A percentile compares a stretch with the other conserved stretches of the same genome.
These are phyloP conservation scores for Chaetops frenatus DNA, from an alignment of 2,113 vertebrate genomes.

Conservation along the genomic window DNA sequence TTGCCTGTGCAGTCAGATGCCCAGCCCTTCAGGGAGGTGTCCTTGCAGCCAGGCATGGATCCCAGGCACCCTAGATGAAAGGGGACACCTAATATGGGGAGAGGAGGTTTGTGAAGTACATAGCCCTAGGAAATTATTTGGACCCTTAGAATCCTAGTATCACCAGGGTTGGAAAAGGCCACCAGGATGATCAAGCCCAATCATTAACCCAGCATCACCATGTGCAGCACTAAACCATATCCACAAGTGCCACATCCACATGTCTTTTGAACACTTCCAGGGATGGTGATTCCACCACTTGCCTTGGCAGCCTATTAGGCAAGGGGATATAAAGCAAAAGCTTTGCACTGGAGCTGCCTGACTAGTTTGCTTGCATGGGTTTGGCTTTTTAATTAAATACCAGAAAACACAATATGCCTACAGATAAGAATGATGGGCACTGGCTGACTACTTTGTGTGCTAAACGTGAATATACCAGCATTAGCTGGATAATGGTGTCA, in stretches of 20 bases:
- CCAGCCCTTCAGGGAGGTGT: not conserved
- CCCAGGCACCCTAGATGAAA: not conserved
- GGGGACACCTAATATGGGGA: not conserved
- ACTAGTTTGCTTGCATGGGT: not conserved
- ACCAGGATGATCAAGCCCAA: not conserved
- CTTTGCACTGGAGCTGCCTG: not conserved
- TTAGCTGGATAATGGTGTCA: not conserved
- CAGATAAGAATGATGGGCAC: not conserved
- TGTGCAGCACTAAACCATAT: not conserved
- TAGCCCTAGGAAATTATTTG: not conserved
- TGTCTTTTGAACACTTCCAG: not conserved
- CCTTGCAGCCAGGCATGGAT: not conserved
- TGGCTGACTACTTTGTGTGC: not conserved
- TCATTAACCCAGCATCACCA: not conserved
- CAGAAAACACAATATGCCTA: not conserved
- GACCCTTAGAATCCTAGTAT: not conserved
- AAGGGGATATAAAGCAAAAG: not conserved
- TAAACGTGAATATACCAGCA: not conserved
- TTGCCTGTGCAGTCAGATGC: not conserved
- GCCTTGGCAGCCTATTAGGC: not conserved
- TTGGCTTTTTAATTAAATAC: constrained; percentile 3
- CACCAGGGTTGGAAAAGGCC: not conserved
- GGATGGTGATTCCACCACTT: not conserved
- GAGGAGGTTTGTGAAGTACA: not conserved
- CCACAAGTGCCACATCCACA: not conserved